These are phyloP conservation scores for Rhinogobio ventralis DNA, from an alignment of 2,797 vertebrate species.

Conservation along the genomic window DNA sequence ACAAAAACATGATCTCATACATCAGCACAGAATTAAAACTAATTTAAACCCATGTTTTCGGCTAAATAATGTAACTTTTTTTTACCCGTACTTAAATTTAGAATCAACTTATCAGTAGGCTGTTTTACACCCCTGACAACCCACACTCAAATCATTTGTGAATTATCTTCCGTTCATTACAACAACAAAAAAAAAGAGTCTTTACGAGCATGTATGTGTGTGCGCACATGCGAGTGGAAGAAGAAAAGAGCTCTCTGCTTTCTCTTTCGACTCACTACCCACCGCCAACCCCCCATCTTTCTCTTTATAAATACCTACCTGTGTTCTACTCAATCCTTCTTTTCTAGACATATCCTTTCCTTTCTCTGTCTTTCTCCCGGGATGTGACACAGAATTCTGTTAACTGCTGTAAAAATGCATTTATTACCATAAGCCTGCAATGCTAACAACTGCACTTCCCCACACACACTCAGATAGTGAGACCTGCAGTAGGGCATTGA, in stretches of 20 bases:
- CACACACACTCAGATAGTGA: conserved; percentile 31
- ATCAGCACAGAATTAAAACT: not conserved
- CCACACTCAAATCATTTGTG: not conserved
- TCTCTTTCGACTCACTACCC: conserved; percentile 21
- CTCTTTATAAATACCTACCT: conserved; percentile 53
- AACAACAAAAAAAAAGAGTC: not conserved
- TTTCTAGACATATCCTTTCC: conserved; percentile 64
- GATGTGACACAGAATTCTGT: conserved; percentile 82
- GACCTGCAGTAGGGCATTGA: conserved; percentile 49
- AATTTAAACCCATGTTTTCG: not conserved
- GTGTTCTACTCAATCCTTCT: conserved; percentile 55
- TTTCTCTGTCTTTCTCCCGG: conserved; percentile 68
- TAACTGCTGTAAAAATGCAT: conserved; percentile 75
- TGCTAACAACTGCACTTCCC: conserved; percentile 31
- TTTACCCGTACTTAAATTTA: not conserved
- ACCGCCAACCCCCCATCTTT: conserved; percentile 18
- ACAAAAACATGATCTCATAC: not conserved
- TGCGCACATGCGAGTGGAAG: not conserved
- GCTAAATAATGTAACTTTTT: not conserved
- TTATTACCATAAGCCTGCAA: conserved; percentile 74
- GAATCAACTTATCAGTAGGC: not conserved
- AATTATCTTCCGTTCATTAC: not conserved
- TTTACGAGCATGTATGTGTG: not conserved
- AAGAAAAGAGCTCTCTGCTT: conserved; percentile 18
- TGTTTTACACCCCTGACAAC: not conserved